Evolutionary conservation across 2,797 vertebrate species (phyloP).

Genomic region (Microtus obscurus): DNA sequence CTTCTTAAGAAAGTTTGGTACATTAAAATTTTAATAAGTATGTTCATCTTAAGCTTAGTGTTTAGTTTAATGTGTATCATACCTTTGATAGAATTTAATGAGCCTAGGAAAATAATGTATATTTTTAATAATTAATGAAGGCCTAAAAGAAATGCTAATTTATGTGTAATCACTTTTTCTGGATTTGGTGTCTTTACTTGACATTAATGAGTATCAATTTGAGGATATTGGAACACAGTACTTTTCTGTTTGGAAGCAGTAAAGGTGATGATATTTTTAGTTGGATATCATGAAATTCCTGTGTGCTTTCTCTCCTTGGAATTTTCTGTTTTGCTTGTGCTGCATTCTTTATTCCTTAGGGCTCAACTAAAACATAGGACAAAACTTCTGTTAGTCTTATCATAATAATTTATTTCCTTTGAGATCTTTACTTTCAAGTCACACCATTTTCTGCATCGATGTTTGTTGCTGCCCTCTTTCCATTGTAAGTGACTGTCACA

Average conservation of each 20-base stretch:
- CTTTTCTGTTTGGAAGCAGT: slow-evolving; percentile 32
- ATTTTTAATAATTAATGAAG: slow-evolving; percentile 27
- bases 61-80: slow-evolving; percentile 6
- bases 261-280: neutral
- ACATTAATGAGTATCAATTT: neutral
- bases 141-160: slow-evolving; percentile 20
- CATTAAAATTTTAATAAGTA: neutral
- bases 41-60: slow-evolving; percentile 49
- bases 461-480: neutral
- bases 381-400: neutral
- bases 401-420: neutral
- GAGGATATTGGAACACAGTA: neutral
- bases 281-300: neutral
- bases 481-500: neutral
- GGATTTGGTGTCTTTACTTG: slow-evolving; percentile 45
- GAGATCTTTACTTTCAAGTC: neutral
- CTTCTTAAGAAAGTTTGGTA: neutral
- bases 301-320: neutral
- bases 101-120: slow-evolving; percentile 17
- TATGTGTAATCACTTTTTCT: slow-evolving; percentile 16
- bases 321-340: neutral
- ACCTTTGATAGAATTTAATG: slow-evolving; percentile 23
- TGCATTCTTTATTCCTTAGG: neutral
- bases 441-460: neutral
- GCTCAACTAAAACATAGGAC: neutral